Percentiles rank a stretch among this genome's conserved stretches.
These are phyloP conservation scores for Anolis apletophallus DNA, from an alignment of 2,797 vertebrate genomes.

Conservation along the genomic window DNA sequence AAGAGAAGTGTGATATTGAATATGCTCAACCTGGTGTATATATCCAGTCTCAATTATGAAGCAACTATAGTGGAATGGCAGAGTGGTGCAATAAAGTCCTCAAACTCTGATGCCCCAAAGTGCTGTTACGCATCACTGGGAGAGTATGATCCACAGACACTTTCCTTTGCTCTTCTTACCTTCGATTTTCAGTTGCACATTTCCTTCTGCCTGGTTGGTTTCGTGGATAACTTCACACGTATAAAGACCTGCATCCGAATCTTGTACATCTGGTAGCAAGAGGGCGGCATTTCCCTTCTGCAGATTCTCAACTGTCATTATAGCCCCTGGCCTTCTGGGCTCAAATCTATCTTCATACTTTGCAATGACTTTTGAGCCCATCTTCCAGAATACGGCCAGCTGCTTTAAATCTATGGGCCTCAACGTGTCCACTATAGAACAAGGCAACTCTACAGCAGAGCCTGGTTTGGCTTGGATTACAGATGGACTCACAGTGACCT, in stretches of 20 bases:
- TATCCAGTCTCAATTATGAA: too few species aligned
- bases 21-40: too few species aligned
- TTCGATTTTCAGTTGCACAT: slow-evolving; percentile 8
- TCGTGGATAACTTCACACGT: slow-evolving; percentile 1
- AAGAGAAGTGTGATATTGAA: too few species aligned
- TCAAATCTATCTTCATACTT: neutral
- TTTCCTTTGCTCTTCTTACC: neutral
- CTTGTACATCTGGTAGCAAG: neutral
- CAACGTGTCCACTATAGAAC: neutral
- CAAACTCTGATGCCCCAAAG: neutral
- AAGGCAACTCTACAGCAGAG: slow-evolving; percentile 4
- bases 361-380: neutral
- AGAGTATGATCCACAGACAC: neutral
- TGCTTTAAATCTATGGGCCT: fast-evolving
- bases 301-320: neutral
- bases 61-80: too few species aligned
- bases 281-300: neutral
- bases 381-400: neutral
- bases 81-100: neutral
- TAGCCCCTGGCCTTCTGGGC: neutral
- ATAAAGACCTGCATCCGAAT: neutral
- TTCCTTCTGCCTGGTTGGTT: neutral
- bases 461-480: neutral
- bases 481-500: neutral
- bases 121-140: neutral